Conservation (phyloP, 1,140 invertebrate genomes). For the Drusus annulatus region DNA sequence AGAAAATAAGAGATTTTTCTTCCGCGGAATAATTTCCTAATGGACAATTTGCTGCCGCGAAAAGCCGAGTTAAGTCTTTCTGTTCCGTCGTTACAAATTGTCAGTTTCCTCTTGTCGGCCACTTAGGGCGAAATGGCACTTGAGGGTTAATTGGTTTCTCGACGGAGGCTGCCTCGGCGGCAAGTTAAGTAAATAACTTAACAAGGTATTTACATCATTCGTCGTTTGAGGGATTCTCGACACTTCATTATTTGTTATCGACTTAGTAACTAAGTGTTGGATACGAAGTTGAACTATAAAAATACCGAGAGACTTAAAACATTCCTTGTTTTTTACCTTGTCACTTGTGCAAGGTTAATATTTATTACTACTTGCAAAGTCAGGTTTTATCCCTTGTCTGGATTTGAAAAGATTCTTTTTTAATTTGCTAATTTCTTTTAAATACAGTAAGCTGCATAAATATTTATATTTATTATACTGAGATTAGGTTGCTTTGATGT, state of each 20-base stretch:
- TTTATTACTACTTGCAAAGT: no score
- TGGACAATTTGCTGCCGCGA: conserved; percentile 30
- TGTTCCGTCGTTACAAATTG: conserved; percentile 48
- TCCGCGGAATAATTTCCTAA: conserved; percentile 30
- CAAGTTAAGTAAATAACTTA: conserved; percentile 35
- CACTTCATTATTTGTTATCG: conserved; percentile 41
- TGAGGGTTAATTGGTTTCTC: conserved; percentile 47
- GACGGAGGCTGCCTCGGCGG: conserved; percentile 18
- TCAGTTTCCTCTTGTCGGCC: conserved; percentile 42
- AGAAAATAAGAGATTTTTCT: conserved; percentile 38
- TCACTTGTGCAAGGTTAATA: not conserved
- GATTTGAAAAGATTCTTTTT: no score
- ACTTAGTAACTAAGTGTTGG: conserved; percentile 30
- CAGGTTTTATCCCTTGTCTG: no score
- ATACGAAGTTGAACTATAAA: conserved; percentile 2
- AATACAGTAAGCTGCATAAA: no score
- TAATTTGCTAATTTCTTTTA: no score
- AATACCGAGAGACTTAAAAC: not conserved
- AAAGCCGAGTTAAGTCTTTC: conserved; percentile 12
- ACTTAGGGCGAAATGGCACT: conserved; percentile 37
- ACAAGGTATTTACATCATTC: conserved; percentile 31
- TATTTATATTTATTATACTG: no score
- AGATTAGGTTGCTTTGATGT: no score
- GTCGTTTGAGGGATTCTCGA: conserved; percentile 7
- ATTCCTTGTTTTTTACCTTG: not conserved